These are phyloP conservation scores for Ornithoptera priamus DNA, from an alignment of 2,888 invertebrate genomes.

Conservation along the genomic window DNA sequence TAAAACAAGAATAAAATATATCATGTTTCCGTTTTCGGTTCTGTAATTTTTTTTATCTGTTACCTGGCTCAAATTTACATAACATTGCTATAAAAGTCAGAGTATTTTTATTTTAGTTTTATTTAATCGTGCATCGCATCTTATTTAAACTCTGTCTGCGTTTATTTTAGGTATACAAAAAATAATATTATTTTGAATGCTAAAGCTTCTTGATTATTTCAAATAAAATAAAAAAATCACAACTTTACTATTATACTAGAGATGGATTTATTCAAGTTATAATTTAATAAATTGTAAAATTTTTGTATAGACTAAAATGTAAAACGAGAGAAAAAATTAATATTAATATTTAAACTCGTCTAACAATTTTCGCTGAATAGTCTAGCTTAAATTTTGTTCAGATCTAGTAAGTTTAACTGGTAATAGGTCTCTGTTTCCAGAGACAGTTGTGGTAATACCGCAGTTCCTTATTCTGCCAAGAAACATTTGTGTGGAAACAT, in stretches of 20 bases:
- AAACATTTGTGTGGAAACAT: no score
- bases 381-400: not conserved
- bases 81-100: not conserved
- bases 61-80: slow-evolving; percentile 1
- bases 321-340: no score
- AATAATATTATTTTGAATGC: not conserved
- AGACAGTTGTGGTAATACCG: no score
- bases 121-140: not conserved
- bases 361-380: not conserved
- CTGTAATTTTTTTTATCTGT: not conserved
- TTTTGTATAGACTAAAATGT: no score
- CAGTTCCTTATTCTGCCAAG: no score
- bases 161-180: not conserved
- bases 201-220: no score
- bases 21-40: not conserved
- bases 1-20: slow-evolving; percentile 39
- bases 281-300: no score
- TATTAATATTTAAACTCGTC: not conserved
- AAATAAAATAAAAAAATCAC: no score
- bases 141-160: not conserved
- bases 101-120: not conserved
- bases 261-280: no score
- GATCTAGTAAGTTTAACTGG: not conserved
- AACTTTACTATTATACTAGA: no score
- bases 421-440: no score